Evolutionary conservation across 2,113 vertebrate species (phyloP), one percentile per base, ranked within the genome.

Genomic region (Scatophagus argus): DNA sequence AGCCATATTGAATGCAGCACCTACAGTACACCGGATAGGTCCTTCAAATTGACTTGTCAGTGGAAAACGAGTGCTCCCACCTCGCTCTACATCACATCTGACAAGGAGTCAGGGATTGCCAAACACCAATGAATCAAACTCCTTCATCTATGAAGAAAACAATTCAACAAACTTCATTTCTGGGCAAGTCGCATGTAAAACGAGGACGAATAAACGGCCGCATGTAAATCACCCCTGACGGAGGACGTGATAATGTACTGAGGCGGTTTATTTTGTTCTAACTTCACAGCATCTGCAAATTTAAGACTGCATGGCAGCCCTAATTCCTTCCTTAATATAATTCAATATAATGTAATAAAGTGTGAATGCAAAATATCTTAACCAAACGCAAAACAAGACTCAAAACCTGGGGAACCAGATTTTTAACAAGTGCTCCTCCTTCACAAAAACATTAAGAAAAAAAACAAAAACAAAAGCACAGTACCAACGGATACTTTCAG

Each of bases 401-500:
- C 17, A 17, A 13, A 31, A 1, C 16, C 2, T n/a, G 21, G 1
- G 16, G 11, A 41, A 43, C 12, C 4, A 34, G 11, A 36, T 21
- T 62, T 4, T 11, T n/a, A 12, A 47, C 10, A 39, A 52, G 5
- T 4, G 38, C 23, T 41, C 41, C n/a, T n/a, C n/a, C n/a, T n/a
- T n/a, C n/a, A n/a, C n/a, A n/a, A n/a, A n/a, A n/a, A n/a, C n/a
- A n/a, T n/a, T n/a, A 23, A 31, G 11, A 51, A n/a, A 44, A 55
- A 8, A 65, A 61, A n/a, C 4, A 43, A 25, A 23, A 49, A 51
- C 5, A 54, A 21, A 17, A 56, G 7, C 0, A 39, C 8, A 41
- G 2, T 19, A 36, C 5, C 47, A 67, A 70, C 17, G 70, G 34
- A 4, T 36, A 74, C 61, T 82, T 84, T 83, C 75, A 82, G 69